A percentile compares a stretch with the other conserved stretches of the same genome.
Conservation (phyloP, 2,888 invertebrate genomes). For the Orchestes rusci region DNA sequence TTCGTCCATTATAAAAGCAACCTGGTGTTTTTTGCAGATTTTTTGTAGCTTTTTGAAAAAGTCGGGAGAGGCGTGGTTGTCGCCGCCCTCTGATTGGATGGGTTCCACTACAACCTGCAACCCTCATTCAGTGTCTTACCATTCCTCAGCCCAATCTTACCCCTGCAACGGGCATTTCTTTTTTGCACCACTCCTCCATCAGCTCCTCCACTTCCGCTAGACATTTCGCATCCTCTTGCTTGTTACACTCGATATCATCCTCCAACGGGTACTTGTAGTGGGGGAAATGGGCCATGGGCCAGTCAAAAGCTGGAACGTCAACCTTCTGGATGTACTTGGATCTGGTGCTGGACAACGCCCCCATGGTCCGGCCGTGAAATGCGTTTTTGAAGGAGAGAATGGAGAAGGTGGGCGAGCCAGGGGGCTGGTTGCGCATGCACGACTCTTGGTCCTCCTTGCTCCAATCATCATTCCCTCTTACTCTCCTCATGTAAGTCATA, state of each 20-base stretch:
- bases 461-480: conserved; percentile 63
- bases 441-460: conserved; percentile 70
- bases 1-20: conserved; percentile 86
- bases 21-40: conserved; percentile 68
- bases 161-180: conserved; percentile 76
- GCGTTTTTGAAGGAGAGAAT: conserved; percentile 74
- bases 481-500: conserved; percentile 71
- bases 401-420: conserved; percentile 47
- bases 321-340: conserved; percentile 71
- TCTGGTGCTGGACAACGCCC: conserved; percentile 75
- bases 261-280: conserved; percentile 87
- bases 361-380: conserved; percentile 95
- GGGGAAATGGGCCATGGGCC: conserved; percentile 93
- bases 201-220: conserved; percentile 62
- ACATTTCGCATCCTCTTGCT: conserved; percentile 69
- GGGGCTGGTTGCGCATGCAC: conserved; percentile 76
- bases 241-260: conserved; percentile 69
- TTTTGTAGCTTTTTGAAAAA: conserved; percentile 82
- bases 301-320: conserved; percentile 89
- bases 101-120: conserved; percentile 77
- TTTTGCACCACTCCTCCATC: conserved; percentile 56
- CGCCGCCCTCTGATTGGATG: conserved; percentile 96
- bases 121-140: not conserved
- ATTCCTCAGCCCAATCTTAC: conserved; percentile 26
- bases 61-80: conserved; percentile 82